A percentile compares a stretch with the other conserved stretches of the same genome.
Conservation (phyloP, 2,113 vertebrate species). For the Neogobius melanostomus region DNA sequence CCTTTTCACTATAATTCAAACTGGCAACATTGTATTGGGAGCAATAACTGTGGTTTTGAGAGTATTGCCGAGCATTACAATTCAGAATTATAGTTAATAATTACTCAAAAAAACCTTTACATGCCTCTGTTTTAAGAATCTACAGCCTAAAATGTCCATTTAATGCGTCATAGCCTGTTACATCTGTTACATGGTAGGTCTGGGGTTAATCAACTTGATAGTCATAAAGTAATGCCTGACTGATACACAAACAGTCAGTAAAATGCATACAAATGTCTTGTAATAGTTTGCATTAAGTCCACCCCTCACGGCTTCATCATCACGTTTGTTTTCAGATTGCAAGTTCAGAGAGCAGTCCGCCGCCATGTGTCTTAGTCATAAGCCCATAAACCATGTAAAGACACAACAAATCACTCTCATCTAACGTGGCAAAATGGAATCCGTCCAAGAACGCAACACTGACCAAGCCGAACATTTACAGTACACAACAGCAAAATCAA, state of each 20-base stretch:
- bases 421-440: slow-evolving; percentile 52
- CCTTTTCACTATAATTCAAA: neutral
- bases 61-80: neutral
- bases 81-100: neutral
- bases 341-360: slow-evolving; percentile 1
- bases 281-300: slow-evolving; percentile 5
- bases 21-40: neutral
- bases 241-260: too few relatives aligned
- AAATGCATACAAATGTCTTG: neutral
- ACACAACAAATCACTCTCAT: slow-evolving; percentile 45
- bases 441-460: slow-evolving; percentile 50
- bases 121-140: neutral
- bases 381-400: slow-evolving; percentile 56
- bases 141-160: neutral
- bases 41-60: neutral
- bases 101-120: neutral
- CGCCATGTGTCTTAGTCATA: slow-evolving; percentile 47
- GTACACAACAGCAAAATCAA: slow-evolving; percentile 54
- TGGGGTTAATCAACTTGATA: neutral
- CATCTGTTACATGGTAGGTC: neutral
- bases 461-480: slow-evolving; percentile 59
- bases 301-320: neutral
- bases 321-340: slow-evolving; percentile 9
- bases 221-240: neutral
- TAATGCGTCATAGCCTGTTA: neutral